Evolutionary conservation across 2,888 invertebrate species (phyloP), one percentile per base, ranked within the genome.

Genomic region (Blastobasis lacticolella): DNA sequence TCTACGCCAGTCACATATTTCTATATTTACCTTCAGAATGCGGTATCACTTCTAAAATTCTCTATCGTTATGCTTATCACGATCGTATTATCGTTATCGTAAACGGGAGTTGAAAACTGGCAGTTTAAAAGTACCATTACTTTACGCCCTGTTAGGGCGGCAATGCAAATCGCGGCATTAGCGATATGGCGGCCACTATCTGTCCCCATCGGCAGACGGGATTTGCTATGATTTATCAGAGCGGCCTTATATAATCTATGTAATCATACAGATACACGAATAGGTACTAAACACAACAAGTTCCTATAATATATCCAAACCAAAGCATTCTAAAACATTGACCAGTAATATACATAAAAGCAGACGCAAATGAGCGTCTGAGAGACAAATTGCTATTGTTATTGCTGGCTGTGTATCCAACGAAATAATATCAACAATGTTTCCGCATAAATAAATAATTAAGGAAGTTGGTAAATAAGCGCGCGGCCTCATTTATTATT

Each of bases 401-500:
- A 23, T 23, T 23, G 23, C 23, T 23, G 23, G 2, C 23, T 23
- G 23, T 73, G 70, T 69, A 74, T 71, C 67, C 70, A 70, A 69
- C 73, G 10, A 50, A 45, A n/a, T 79, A 81, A 85, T 82, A 85
- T 85, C 78, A 84, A 81, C 77, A 78, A 78, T 81, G 82, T 82
- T 83, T 82, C 72, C 69, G 77, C 78, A 85, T 86, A 82, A 81
- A 84, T 87, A 86, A 83, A 84, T 87, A 87, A 88, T 87, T 86
- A 86, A 84, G 84, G 75, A 85, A 85, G 77, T 84, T 84, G 81
- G 84, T 84, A 87, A 80, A 87, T 88, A 88, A 87, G 82, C 84
- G 79, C 81, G 75, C 79, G 76, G 87, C 78, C 85, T 88, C 88
- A 88, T 88, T 88, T 88, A 88, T 88, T 86, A 88, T 88, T 88